Evolutionary conservation across 2,113 vertebrate genomes (phyloP).

Genomic region (Gallinago undulata): DNA sequence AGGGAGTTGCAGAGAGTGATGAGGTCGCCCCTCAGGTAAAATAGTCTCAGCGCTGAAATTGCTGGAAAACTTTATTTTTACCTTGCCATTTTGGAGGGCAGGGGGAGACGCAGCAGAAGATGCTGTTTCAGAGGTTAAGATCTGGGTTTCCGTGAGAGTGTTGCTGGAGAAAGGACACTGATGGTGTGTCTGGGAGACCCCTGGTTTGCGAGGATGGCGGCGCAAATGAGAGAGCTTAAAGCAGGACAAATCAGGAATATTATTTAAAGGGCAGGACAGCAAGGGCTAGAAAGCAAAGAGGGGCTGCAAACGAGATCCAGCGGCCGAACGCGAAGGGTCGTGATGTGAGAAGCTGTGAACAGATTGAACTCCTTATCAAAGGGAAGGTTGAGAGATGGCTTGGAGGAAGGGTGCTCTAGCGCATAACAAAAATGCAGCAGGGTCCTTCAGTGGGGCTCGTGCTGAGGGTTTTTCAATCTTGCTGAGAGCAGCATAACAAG

Average conservation of each 20-base stretch:
- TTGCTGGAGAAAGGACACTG: background rate
- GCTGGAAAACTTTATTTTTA: background rate
- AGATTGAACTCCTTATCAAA: background rate
- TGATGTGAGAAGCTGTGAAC: background rate
- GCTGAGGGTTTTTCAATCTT: slow-evolving; percentile 8
- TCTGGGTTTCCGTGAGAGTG: background rate
- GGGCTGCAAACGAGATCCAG: background rate
- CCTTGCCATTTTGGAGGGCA: background rate
- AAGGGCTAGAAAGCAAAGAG: background rate
- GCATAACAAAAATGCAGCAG: background rate
- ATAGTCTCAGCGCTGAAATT: background rate
- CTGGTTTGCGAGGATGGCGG: background rate
- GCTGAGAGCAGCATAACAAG: slow-evolving; percentile 7
- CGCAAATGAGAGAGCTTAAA: background rate
- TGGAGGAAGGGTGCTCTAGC: background rate
- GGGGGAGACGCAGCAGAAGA: background rate
- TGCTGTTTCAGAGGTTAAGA: background rate
- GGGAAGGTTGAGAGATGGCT: background rate
- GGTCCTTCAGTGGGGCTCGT: background rate
- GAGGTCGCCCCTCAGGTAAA: background rate
- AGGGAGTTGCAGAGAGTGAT: no score
- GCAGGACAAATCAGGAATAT: background rate
- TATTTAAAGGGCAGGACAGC: background rate
- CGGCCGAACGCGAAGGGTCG: background rate
- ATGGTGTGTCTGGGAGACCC: background rate